Evolutionary conservation across 1,140 invertebrate genomes (phyloP).

Genomic region (Aphaenogaster floridana): DNA sequence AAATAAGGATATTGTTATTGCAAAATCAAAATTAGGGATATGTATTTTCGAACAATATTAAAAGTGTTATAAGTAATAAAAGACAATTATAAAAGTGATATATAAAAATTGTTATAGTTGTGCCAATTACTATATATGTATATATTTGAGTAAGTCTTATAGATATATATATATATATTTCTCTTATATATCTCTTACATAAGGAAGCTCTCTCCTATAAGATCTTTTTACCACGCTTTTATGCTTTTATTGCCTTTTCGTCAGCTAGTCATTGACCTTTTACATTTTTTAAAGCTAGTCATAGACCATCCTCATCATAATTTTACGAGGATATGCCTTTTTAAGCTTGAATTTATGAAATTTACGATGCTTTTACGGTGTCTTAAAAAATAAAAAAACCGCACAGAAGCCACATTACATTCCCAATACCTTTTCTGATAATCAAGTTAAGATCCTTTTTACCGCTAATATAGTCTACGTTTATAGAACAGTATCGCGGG

Average conservation of each 20-base stretch:
- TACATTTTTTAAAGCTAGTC: slow-evolving; percentile 45
- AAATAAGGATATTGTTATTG: too few species aligned
- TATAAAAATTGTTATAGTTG: too few species aligned
- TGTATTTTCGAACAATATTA: too few species aligned
- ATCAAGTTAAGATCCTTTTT: slow-evolving; percentile 5
- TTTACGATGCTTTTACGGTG: slow-evolving; percentile 69
- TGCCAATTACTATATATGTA: too few species aligned
- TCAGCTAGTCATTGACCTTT: not conserved
- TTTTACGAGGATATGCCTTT: slow-evolving; percentile 66
- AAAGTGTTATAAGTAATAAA: too few species aligned
- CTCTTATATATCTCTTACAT: not conserved
- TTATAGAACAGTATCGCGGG: not conserved
- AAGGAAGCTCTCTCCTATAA: not conserved
- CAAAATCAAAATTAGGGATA: too few species aligned
- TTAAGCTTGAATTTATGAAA: slow-evolving; percentile 30
- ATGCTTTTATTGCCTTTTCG: slow-evolving; percentile 45
- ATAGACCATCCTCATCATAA: slow-evolving; percentile 55
- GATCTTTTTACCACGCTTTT: slow-evolving; percentile 24
- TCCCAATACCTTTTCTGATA: not conserved
- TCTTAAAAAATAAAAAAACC: slow-evolving; percentile 38
- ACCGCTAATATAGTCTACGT: not conserved
- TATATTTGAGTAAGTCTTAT: not conserved
- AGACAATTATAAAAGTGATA: too few species aligned
- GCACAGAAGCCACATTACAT: slow-evolving; percentile 10
- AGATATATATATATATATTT: not conserved